Percentiles rank a stretch among this genome's conserved stretches.
phyloP scores from a whole-genome alignment of 2,797 vertebrate genomes.

The Tauraco hartlaubi region DNA sequence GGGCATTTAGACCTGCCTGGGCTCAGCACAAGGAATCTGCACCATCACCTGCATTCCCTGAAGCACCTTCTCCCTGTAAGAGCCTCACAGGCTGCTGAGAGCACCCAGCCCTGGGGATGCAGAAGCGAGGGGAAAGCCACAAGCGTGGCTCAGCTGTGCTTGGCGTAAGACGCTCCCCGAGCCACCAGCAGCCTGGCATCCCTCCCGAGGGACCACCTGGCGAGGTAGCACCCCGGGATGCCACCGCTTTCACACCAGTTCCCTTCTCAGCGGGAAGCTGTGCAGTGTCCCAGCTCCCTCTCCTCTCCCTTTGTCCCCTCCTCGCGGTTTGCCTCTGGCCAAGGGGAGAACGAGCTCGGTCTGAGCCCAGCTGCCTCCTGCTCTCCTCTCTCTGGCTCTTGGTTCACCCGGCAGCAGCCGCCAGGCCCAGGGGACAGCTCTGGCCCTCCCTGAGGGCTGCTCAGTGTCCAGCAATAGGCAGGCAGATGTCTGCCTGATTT shows the following conservation, averaged over 20 bases:
- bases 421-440: not conserved
- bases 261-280: not conserved
- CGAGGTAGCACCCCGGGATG: not conserved
- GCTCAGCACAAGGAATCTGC: not conserved
- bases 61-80: not conserved
- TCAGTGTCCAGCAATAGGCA: not conserved
- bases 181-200: not conserved
- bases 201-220: not conserved
- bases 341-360: not conserved
- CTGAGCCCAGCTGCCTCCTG: not conserved
- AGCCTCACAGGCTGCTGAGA: rapidly evolving
- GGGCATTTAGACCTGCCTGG: not conserved
- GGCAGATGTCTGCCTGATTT: not conserved
- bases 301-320: not conserved
- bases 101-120: not conserved
- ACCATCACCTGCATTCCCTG: rapidly evolving
- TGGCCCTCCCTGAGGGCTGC: not conserved
- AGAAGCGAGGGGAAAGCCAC: not conserved
- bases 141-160: not conserved
- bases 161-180: not conserved
- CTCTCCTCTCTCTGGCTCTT: not conserved
- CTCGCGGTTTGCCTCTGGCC: not conserved
- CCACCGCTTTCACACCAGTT: not conserved
- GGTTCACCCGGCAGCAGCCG: not conserved
- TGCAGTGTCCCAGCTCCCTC: rapidly evolving